Conservation (phyloP, 2,888 invertebrate genomes). For the Automeris io region DNA sequence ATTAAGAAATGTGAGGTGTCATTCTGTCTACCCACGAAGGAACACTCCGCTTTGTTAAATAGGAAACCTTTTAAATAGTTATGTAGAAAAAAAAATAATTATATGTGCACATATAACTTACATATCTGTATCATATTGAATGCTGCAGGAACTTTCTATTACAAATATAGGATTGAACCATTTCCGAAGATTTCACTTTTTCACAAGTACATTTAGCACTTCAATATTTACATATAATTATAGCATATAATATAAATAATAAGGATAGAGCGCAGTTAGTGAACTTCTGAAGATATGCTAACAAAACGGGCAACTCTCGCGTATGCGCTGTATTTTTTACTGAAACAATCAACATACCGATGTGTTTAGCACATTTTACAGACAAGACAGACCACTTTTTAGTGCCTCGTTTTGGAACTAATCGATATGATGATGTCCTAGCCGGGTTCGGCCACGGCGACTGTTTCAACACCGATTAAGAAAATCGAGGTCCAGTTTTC, state of each 20-base stretch:
- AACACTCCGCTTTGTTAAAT: too few species aligned
- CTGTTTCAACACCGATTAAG: too few species aligned
- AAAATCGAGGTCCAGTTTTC: too few species aligned
- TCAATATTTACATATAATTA: conserved; percentile 2
- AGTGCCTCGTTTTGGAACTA: conserved; percentile 3
- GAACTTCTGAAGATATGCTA: conserved; percentile 2
- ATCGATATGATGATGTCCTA: too few species aligned
- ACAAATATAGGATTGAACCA: not conserved
- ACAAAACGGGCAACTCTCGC: not conserved
- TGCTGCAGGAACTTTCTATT: conserved; percentile 4
- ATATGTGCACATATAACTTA: conserved; percentile 2
- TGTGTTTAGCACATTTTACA: conserved; percentile 6
- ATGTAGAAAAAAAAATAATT: not conserved
- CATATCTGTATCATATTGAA: too few species aligned
- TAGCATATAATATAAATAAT: conserved; percentile 2
- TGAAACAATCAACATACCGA: conserved; percentile 4
- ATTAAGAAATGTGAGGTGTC: too few species aligned
- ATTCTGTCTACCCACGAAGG: too few species aligned
- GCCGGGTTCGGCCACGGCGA: too few species aligned
- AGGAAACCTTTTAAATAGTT: too few species aligned
- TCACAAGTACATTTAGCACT: conserved; percentile 1
- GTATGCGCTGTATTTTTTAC: not conserved
- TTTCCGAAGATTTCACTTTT: conserved; percentile 5
- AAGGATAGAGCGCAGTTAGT: not conserved
- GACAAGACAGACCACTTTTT: conserved; percentile 3